phyloP scores from a whole-genome alignment of 2,888 invertebrate species.

The Lithophane socia region DNA sequence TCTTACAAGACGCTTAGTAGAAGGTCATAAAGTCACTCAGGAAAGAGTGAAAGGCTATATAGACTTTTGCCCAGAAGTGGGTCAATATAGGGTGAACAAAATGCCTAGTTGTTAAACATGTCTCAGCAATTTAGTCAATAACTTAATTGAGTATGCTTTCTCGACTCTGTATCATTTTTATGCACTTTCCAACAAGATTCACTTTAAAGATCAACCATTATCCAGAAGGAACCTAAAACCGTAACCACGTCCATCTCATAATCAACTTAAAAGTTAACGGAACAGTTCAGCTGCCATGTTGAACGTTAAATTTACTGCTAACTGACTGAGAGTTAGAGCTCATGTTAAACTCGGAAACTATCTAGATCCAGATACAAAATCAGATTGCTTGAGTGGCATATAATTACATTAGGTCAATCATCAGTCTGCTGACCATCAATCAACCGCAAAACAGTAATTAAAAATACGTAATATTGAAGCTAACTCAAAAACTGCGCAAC shows the following conservation, averaged over 20 bases:
- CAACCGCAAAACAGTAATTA: too few relatives aligned
- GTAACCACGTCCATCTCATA: constrained; percentile 1
- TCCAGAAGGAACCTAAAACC: background rate
- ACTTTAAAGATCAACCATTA: background rate
- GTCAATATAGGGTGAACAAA: background rate
- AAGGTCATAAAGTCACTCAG: background rate
- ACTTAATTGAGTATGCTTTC: background rate
- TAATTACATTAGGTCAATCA: background rate
- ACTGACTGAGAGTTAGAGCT: background rate
- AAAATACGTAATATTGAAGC: too few relatives aligned
- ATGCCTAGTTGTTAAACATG: background rate
- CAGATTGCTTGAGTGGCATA: background rate
- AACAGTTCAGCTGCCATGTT: constrained; percentile 13
- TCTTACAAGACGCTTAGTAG: background rate
- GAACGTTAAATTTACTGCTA: constrained; percentile 22
- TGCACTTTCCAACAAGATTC: too few relatives aligned
- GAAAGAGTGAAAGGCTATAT: background rate
- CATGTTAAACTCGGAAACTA: background rate
- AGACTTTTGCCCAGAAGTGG: background rate
- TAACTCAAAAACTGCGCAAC: too few relatives aligned
- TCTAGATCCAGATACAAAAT: constrained; percentile 1
- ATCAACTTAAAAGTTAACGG: constrained; percentile 10
- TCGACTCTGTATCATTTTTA: too few relatives aligned
- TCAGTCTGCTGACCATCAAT: background rate
- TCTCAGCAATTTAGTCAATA: background rate